Conservation (phyloP, 2,888 invertebrate genomes). For the Acleris emargana region DNA sequence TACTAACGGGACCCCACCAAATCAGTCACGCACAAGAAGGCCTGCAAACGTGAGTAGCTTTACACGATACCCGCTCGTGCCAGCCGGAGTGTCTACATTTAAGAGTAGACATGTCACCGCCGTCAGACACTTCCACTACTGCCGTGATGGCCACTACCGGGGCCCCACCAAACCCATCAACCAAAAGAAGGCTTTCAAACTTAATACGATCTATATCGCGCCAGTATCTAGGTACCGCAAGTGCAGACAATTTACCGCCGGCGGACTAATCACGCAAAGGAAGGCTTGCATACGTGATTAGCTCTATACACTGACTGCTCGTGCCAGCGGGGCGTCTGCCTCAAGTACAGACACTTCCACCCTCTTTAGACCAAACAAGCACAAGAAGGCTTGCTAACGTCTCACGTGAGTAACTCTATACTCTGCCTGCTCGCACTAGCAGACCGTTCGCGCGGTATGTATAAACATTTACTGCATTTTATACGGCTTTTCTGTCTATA, state of each 20-base stretch:
- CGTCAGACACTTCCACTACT: conserved; percentile 99
- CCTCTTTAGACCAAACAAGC: conserved; percentile 96
- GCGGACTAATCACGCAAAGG: conserved; percentile 95
- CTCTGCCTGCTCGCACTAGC: conserved; percentile 67
- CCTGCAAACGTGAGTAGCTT: conserved; percentile 95
- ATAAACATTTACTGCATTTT: too few relatives aligned
- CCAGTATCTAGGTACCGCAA: conserved; percentile 81
- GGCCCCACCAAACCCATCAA: conserved; percentile 93
- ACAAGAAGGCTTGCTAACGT: conserved; percentile 89
- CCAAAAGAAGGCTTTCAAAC: too few relatives aligned
- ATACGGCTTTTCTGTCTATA: too few relatives aligned
- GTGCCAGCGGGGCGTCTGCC: conserved; percentile 90
- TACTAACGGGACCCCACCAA: conserved; percentile 96
- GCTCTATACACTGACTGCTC: conserved; percentile 86
- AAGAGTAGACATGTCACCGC: conserved; percentile 98
- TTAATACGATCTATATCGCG: too few relatives aligned
- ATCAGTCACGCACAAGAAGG: conserved; percentile 96
- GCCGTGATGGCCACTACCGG: conserved; percentile 97
- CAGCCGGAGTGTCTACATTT: conserved; percentile 93
- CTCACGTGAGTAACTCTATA: conserved; percentile 91
- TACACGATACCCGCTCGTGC: conserved; percentile 87
- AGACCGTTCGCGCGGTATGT: too few relatives aligned
- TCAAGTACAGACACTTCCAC: conserved; percentile 98
- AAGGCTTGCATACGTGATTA: conserved; percentile 98
- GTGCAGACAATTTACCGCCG: conserved; percentile 96